A percentile compares a stretch with the other conserved stretches of the same genome.
Evolutionary conservation across 2,113 vertebrate genomes (phyloP).

Genomic region (Junco hyemalis): DNA sequence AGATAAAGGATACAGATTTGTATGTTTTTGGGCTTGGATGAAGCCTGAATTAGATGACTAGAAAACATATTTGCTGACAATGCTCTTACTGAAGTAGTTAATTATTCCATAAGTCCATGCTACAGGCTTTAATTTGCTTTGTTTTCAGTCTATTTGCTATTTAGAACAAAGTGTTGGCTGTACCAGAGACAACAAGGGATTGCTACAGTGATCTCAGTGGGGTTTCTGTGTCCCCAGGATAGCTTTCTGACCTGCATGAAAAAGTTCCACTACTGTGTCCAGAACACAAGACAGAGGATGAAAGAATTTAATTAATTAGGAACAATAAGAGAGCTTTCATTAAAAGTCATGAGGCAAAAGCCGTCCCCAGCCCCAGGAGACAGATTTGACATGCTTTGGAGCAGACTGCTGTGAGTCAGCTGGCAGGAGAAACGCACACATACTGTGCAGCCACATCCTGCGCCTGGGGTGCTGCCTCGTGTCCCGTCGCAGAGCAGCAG

Average conservation of each 20-base stretch:
- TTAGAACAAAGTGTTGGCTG: not conserved
- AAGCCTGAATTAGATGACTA: not conserved
- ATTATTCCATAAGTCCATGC: not conserved
- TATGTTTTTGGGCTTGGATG: not conserved
- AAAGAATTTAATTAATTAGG: conserved; percentile 48
- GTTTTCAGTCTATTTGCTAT: conserved; percentile 16
- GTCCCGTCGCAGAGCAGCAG: not conserved
- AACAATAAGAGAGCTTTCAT: conserved; percentile 45
- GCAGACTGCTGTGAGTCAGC: conserved; percentile 43
- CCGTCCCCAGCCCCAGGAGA: conserved; percentile 32
- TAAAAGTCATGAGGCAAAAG: conserved; percentile 53
- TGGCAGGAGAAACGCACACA: conserved; percentile 20
- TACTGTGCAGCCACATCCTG: not conserved
- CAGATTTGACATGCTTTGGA: conserved; percentile 26
- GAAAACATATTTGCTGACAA: not conserved
- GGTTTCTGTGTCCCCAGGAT: conserved; percentile 15
- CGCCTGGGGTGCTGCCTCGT: not conserved
- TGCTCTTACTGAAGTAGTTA: not conserved
- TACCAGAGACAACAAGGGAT: not conserved
- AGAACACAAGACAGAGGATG: not conserved
- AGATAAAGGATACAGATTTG: not conserved
- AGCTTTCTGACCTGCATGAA: conserved; percentile 26
- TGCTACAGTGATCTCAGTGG: not conserved
- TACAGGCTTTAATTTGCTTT: not conserved
- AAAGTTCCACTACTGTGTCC: conserved; percentile 12